These are phyloP conservation scores for Monochamus alternatus DNA, from an alignment of 2,888 invertebrate genomes.

Conservation along the genomic window DNA sequence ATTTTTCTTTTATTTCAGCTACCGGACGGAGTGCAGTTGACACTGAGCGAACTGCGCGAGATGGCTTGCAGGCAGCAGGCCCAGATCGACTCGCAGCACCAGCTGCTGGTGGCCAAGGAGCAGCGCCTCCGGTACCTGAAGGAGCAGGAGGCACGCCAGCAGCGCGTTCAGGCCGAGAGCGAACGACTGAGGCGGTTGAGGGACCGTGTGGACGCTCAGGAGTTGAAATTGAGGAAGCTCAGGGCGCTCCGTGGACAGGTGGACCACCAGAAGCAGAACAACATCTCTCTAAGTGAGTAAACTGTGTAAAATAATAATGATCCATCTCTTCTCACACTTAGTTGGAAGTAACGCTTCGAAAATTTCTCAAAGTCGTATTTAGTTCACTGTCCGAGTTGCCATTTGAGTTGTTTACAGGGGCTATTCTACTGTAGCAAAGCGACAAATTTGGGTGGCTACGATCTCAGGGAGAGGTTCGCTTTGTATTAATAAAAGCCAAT, in stretches of 20 bases:
- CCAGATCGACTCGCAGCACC: conserved; percentile 96
- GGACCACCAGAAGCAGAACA: conserved; percentile 92
- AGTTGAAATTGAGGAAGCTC: conserved; percentile 92
- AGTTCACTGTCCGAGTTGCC: too few species aligned
- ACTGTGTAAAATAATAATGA: neutral
- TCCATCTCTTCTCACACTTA: too few species aligned
- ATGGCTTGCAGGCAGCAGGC: conserved; percentile 98
- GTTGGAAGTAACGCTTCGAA: too few species aligned
- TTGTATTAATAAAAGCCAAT: too few species aligned
- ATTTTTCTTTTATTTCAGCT: conserved; percentile 75
- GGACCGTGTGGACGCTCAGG: conserved; percentile 95
- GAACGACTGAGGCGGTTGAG: conserved; percentile 89
- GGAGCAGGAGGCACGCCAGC: conserved; percentile 90
- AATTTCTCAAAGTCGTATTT: too few species aligned
- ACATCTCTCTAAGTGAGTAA: conserved; percentile 91
- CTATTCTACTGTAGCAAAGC: too few species aligned
- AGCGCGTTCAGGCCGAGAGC: conserved; percentile 87
- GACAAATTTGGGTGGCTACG: too few species aligned
- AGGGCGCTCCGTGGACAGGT: conserved; percentile 94
- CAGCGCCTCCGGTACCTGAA: conserved; percentile 94
- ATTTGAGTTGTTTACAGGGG: too few species aligned
- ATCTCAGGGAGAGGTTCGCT: too few species aligned
- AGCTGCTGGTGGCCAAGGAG: conserved; percentile 92
- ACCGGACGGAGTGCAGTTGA: conserved; percentile 93
- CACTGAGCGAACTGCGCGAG: conserved; percentile 96